These are phyloP conservation scores for Alligator sinensis DNA, from an alignment of 2,113 vertebrate genomes.

Conservation along the genomic window DNA sequence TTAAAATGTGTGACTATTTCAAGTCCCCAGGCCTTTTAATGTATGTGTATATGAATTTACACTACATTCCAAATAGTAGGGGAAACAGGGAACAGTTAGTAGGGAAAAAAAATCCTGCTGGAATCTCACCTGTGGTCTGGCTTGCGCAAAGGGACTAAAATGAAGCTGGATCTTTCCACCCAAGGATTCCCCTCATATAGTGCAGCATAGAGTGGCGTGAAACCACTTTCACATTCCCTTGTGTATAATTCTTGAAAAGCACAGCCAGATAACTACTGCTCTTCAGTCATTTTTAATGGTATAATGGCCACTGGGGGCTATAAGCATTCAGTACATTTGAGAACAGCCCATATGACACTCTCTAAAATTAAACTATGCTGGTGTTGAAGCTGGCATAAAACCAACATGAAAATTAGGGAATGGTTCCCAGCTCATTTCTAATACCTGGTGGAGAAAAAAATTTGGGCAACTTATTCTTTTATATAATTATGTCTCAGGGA, in stretches of 20 bases:
- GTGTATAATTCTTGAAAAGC: not conserved
- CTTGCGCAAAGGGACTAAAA: not conserved
- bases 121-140: not conserved
- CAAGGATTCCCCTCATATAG: not conserved
- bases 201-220: accelerated
- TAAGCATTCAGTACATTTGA: not conserved
- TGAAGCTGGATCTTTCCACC: not conserved
- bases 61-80: not conserved
- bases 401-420: not conserved
- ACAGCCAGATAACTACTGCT: not conserved
- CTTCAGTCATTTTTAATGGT: not conserved
- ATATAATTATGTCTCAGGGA: not conserved
- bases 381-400: not conserved
- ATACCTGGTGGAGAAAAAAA: not conserved
- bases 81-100: not conserved
- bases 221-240: not conserved
- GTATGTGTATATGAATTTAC: not conserved
- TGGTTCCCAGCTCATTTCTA: not conserved
- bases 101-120: not conserved
- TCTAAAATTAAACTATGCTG: not conserved
- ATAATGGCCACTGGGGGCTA: not conserved
- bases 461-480: not conserved
- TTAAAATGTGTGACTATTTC: not conserved
- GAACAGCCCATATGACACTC: not conserved
- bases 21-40: not conserved